Percentiles rank a stretch among this genome's conserved stretches.
Conservation (phyloP, 2,888 invertebrate genomes). For the Rotaria socialis region DNA sequence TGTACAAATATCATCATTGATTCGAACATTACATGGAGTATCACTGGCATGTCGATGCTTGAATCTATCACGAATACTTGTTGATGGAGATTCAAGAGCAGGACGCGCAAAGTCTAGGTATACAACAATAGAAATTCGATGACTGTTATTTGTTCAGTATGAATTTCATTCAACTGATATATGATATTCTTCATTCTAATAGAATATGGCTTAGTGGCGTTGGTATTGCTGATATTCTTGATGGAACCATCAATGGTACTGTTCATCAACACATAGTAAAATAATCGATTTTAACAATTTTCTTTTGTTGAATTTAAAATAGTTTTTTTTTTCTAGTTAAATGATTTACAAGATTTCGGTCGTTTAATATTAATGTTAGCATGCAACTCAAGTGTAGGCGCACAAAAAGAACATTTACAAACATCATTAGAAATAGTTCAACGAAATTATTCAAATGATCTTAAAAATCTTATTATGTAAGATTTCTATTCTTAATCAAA, state of each 20-base stretch:
- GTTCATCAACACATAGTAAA: conserved; percentile 41
- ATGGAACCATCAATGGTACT: conserved; percentile 44
- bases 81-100: conserved; percentile 54
- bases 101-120: conserved; percentile 30
- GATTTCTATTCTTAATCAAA: background rate
- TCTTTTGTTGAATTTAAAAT: no score
- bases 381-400: conserved; percentile 82
- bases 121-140: background rate
- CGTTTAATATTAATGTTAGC: conserved; percentile 83
- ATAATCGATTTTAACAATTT: background rate
- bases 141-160: background rate
- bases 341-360: conserved; percentile 84
- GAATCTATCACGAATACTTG: conserved; percentile 80
- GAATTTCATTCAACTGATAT: background rate
- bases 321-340: conserved; percentile 66
- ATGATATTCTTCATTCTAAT: conserved; percentile 44
- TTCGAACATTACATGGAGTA: conserved; percentile 79
- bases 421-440: conserved; percentile 82
- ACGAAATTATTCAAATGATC: conserved; percentile 83
- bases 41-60: conserved; percentile 75
- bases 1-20: conserved; percentile 86
- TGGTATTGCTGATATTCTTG: conserved; percentile 75
- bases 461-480: conserved; percentile 86
- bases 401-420: conserved; percentile 78
- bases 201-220: conserved; percentile 76